phyloP scores from a whole-genome alignment of 1,140 invertebrate genomes.

The Pseudomyrmex gracilis region DNA sequence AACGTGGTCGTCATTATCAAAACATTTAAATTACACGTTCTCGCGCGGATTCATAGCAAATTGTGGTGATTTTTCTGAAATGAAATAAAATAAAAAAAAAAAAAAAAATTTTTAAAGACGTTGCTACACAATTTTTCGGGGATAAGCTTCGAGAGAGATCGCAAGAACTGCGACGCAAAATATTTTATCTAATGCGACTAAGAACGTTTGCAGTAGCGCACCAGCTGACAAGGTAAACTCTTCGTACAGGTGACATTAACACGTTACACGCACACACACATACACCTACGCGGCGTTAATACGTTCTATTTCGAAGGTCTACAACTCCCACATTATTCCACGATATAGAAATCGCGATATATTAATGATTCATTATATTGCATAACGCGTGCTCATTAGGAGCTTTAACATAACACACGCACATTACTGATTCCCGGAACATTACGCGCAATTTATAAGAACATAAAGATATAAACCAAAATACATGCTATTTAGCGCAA shows the following conservation, averaged over 20 bases:
- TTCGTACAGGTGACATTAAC: constrained; percentile 6
- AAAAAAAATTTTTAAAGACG: not conserved
- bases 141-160: too few species aligned
- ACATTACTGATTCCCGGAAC: constrained; percentile 1
- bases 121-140: not conserved
- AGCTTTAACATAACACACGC: not conserved
- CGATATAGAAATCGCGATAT: constrained; percentile 26
- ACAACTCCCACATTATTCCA: constrained; percentile 35
- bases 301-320: constrained; percentile 32
- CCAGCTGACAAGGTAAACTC: constrained; percentile 34
- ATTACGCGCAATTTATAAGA: constrained; percentile 1
- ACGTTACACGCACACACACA: not conserved
- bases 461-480: not conserved
- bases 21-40: not conserved
- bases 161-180: not conserved
- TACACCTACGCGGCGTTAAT: not conserved
- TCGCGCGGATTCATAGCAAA: not conserved
- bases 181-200: constrained; percentile 18
- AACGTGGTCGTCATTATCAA: not conserved
- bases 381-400: constrained; percentile 25
- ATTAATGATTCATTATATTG: constrained; percentile 42
- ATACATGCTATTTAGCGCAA: not conserved
- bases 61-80: too few species aligned
- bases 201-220: not conserved
- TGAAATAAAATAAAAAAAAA: too few species aligned